These are phyloP conservation scores for Ectemnius cavifrons DNA, from an alignment of 2,888 invertebrate genomes.

Conservation along the genomic window DNA sequence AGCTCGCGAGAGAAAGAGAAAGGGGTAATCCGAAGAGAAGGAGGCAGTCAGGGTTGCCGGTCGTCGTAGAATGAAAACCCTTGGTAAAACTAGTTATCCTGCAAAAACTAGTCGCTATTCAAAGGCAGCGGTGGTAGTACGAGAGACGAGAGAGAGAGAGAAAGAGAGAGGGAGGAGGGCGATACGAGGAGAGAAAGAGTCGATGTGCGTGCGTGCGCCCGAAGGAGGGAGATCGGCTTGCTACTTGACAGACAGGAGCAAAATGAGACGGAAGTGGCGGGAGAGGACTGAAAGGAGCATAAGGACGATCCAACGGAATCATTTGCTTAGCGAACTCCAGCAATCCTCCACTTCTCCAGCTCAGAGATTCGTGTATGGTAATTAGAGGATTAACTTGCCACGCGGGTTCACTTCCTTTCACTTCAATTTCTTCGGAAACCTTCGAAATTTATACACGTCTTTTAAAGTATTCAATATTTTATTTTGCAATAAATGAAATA, in stretches of 20 bases:
- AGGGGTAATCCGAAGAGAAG: constrained; percentile 21
- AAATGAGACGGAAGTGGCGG: constrained; percentile 38
- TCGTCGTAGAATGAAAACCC: constrained; percentile 65
- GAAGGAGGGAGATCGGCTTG: constrained; percentile 10
- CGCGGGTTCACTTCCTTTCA: too few relatives aligned
- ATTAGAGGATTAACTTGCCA: too few relatives aligned
- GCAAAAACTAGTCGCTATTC: constrained; percentile 73
- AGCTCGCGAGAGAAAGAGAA: constrained; percentile 4
- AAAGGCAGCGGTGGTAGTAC: constrained; percentile 65
- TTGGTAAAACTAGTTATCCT: constrained; percentile 67
- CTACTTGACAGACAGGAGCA: constrained; percentile 34
- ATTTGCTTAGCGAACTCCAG: too few relatives aligned
- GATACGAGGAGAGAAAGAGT: constrained; percentile 31
- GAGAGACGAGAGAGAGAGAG: constrained; percentile 41
- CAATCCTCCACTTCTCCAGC: too few relatives aligned
- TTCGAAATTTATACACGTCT: too few relatives aligned
- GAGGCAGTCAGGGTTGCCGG: constrained; percentile 31
- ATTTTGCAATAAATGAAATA: too few relatives aligned
- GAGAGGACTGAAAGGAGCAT: constrained; percentile 10
- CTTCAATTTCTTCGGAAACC: too few relatives aligned
- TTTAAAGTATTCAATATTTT: too few relatives aligned
- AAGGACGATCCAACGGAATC: not conserved
- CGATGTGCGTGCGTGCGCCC: constrained; percentile 19
- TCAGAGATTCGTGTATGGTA: too few relatives aligned
- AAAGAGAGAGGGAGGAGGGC: constrained; percentile 35